Conservation (phyloP, 2,888 invertebrate genomes). For the Stenichneumon culpator region DNA sequence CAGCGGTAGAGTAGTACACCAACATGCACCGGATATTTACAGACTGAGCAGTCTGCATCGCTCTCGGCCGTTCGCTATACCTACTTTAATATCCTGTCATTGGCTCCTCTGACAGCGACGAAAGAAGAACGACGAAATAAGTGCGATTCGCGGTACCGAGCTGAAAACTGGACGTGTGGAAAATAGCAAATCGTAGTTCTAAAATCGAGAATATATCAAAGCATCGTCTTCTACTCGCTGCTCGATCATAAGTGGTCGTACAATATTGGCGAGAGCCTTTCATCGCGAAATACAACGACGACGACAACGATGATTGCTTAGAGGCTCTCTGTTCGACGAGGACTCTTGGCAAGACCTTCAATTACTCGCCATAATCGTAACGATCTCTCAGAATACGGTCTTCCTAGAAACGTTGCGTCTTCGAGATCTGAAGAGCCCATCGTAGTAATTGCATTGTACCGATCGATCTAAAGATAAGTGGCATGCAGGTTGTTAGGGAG, state of each 20-base stretch:
- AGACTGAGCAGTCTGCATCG: conserved; percentile 78
- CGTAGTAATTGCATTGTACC: not conserved
- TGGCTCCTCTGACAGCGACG: conserved; percentile 77
- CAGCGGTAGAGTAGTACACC: conserved; percentile 16
- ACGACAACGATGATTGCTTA: conserved; percentile 40
- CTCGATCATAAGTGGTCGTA: not conserved
- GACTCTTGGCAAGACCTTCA: conserved; percentile 29
- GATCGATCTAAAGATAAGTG: not conserved
- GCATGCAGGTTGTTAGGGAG: not conserved
- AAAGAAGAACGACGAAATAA: conserved; percentile 66
- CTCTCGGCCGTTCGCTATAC: conserved; percentile 67
- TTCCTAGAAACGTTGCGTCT: conserved; percentile 12
- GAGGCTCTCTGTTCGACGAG: conserved; percentile 24
- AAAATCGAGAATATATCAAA: conserved; percentile 10
- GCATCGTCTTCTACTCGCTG: not conserved
- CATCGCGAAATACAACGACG: conserved; percentile 9
- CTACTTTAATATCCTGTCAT: conserved; percentile 83
- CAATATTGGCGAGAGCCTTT: not conserved
- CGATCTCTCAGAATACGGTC: conserved; percentile 1
- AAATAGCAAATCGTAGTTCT: conserved; percentile 15
- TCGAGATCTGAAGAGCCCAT: conserved; percentile 13
- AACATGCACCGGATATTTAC: conserved; percentile 80
- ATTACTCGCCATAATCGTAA: conserved; percentile 46
- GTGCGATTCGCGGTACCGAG: conserved; percentile 19
- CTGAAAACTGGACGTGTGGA: conserved; percentile 20